Evolutionary conservation across 2,797 vertebrate genomes (phyloP).

Genomic region (Lepus oiostolus): DNA sequence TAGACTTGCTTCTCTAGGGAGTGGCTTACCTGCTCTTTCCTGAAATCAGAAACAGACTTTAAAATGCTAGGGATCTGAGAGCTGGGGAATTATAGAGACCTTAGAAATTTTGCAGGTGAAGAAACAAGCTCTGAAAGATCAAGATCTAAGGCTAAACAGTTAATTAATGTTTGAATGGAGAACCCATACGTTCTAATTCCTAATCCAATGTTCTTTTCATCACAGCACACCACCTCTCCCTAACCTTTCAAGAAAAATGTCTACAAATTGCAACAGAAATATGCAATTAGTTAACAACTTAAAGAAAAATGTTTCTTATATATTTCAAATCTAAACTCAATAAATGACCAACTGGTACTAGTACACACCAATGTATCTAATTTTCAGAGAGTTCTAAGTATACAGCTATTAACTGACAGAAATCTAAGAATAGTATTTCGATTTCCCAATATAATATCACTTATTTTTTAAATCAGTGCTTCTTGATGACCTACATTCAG

Average conservation of each 20-base stretch:
- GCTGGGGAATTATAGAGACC: constrained; percentile 5
- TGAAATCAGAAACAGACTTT: constrained; percentile 60
- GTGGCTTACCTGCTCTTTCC: constrained; percentile 9
- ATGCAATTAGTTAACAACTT: constrained; percentile 47
- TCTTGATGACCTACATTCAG: constrained; percentile 22
- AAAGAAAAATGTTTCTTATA: constrained; percentile 12
- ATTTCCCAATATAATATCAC: constrained; percentile 34
- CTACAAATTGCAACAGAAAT: constrained; percentile 52
- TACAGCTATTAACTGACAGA: constrained; percentile 37
- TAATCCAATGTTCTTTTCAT: constrained; percentile 20
- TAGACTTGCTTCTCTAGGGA: neutral
- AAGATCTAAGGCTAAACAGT: constrained; percentile 12
- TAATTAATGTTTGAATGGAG: neutral
- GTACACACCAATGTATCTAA: neutral
- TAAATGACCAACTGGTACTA: constrained; percentile 37
- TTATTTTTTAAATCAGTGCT: neutral
- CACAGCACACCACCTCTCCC: neutral
- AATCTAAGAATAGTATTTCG: constrained; percentile 39
- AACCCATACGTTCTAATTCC: constrained; percentile 21
- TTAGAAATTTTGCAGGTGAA: constrained; percentile 51
- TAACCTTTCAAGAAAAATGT: constrained; percentile 48
- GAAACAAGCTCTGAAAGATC: constrained; percentile 40
- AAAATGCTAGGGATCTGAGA: neutral
- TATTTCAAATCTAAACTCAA: constrained; percentile 45
- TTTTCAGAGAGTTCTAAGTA: constrained; percentile 54